phyloP scores from a whole-genome alignment of 2,113 vertebrate species.

The Acrocephalus kingi region DNA sequence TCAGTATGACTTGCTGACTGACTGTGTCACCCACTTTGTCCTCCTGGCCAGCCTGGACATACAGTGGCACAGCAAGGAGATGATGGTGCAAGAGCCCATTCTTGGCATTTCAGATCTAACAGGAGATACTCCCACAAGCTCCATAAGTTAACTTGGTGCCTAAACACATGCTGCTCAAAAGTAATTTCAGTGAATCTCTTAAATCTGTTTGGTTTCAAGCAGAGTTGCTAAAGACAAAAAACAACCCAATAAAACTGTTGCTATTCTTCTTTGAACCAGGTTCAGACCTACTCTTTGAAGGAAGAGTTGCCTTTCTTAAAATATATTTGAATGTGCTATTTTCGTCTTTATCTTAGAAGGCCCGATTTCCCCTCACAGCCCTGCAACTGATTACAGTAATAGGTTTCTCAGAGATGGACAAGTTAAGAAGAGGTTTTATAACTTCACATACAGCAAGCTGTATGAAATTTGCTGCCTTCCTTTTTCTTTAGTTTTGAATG shows the following conservation, averaged over 20 bases:
- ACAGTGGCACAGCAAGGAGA: neutral
- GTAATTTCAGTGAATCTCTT: neutral
- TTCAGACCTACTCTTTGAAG: constrained; percentile 19
- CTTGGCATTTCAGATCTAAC: neutral
- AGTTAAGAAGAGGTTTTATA: constrained; percentile 3
- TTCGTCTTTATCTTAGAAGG: constrained; percentile 55
- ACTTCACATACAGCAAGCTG: neutral
- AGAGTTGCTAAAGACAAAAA: neutral
- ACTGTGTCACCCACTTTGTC: rapidly evolving
- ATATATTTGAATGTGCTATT: constrained; percentile 49
- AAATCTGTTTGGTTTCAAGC: neutral
- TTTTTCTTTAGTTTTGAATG: neutral
- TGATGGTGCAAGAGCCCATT: neutral
- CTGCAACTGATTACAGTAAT: constrained; percentile 28
- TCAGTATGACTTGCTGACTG: rapidly evolving
- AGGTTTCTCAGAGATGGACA: neutral
- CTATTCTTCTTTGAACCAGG: neutral
- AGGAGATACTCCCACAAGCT: neutral
- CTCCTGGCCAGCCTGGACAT: neutral
- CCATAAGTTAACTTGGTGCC: neutral
- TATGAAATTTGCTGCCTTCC: neutral
- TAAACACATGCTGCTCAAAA: rapidly evolving
- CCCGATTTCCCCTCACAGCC: constrained; percentile 47
- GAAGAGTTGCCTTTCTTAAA: constrained; percentile 38
- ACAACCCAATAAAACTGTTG: neutral